These are phyloP conservation scores for Turdus rufiventris DNA, from an alignment of 2,113 vertebrate genomes.

Conservation along the genomic window DNA sequence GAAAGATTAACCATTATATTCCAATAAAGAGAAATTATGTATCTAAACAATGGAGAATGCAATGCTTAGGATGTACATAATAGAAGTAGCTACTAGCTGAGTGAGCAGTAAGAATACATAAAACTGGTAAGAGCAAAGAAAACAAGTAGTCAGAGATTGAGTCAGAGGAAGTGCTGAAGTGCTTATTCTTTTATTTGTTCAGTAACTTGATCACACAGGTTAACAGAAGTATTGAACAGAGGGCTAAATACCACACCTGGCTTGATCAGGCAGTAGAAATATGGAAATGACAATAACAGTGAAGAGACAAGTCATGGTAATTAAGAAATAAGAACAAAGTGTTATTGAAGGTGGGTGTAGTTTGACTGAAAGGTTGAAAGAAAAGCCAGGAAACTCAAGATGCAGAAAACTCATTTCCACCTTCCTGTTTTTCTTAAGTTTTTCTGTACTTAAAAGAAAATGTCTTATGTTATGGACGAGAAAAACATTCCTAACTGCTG, in stretches of 20 bases:
- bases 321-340: slow-evolving; percentile 33
- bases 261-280: slow-evolving; percentile 20
- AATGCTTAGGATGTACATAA: neutral
- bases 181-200: neutral
- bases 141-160: slow-evolving; percentile 23
- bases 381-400: neutral
- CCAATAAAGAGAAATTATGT: neutral
- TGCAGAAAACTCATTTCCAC: neutral
- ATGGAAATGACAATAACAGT: slow-evolving; percentile 1
- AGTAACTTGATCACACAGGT: neutral
- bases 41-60: neutral
- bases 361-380: slow-evolving; percentile 19
- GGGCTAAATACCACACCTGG: neutral
- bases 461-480: neutral
- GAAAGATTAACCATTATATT: neutral
- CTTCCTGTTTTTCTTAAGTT: neutral
- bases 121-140: neutral
- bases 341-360: slow-evolving; percentile 25
- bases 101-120: neutral
- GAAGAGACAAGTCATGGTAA: slow-evolving; percentile 39
- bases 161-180: slow-evolving; percentile 3
- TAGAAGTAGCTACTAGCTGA: neutral
- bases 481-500: neutral
- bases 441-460: neutral
- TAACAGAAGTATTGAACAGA: slow-evolving; percentile 3